Evolutionary conservation across 2,113 vertebrate species (phyloP), one percentile per base, ranked within the genome.

Genomic region (Vulpes vulpes): DNA sequence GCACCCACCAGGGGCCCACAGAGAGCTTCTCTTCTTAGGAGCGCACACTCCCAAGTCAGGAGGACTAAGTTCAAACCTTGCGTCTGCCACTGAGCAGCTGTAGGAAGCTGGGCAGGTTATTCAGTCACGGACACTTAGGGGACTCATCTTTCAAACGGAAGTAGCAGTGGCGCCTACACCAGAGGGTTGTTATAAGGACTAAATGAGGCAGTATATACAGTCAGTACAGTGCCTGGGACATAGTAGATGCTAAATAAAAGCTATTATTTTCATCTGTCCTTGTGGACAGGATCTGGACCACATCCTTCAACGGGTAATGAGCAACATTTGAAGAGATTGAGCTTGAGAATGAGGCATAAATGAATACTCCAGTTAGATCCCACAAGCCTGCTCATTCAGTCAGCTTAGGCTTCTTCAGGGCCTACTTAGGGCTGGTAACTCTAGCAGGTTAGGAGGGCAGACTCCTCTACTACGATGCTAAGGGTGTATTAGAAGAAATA

Each of bases 401-500:
- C 35, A 86, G 84, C 22, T 27, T 14, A 1, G 25, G 23, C 83
- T 81, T 91, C 65, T 81, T 88, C 55, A 84, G 83, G 64, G 62
- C n/a, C 25, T n/a, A 38, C 51, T 74, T 67, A n/a, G n/a, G 19
- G 19, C 49, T 90, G 17, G 30, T 55, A 62, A 20, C 60, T 19
- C 25, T 16, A 5, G 2, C 59, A 74, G 19, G 35, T 88, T 95
- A 93, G 38, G 43, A 79, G 96, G 80, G 25, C 15, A 23, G 38
- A 64, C 81, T 30, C n/a, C 27, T 55, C 4, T 57, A 59, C 82
- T 59, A 87, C 60, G 49, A 35, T 81, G 22, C 73, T 57, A 32
- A 86, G 8, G 64, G 59, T 11, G 25, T 79, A 14, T 69, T 84
- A 49, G 57, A 87, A 97, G 91, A 87, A 80, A 49, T 20, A 92